Evolutionary conservation across 2,888 invertebrate species (phyloP).

Genomic region (Philonicus albiceps): DNA sequence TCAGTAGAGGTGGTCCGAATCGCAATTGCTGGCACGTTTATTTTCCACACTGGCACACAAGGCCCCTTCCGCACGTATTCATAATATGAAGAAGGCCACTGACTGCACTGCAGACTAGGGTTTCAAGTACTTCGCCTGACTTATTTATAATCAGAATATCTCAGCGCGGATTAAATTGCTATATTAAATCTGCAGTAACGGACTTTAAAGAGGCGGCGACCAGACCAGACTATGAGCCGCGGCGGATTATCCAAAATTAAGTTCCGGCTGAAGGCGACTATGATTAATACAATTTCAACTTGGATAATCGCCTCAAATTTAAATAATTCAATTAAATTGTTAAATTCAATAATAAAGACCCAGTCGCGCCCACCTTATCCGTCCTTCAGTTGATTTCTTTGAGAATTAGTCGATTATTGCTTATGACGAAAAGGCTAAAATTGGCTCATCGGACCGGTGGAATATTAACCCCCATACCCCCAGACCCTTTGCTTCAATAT

Average conservation of each 20-base stretch:
- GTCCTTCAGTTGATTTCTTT: not conserved
- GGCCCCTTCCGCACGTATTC: not conserved
- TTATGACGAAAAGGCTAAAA: not conserved
- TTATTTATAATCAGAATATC: not conserved
- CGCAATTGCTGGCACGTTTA: not conserved
- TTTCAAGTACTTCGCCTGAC: not conserved
- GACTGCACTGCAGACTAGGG: not conserved
- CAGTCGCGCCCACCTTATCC: not conserved
- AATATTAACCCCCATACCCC: not conserved
- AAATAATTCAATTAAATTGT: constrained; percentile 28
- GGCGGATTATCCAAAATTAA: not conserved
- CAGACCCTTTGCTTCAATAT: not conserved
- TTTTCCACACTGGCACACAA: not conserved
- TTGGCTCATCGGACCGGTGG: not conserved
- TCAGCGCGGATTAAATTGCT: not conserved
- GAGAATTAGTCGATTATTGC: constrained; percentile 22
- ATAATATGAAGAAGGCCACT: not conserved
- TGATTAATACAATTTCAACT: constrained; percentile 30
- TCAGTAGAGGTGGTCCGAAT: not conserved
- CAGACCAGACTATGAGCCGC: not conserved
- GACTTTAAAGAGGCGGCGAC: not conserved
- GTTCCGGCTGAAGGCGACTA: constrained; percentile 10
- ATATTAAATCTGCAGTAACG: not conserved
- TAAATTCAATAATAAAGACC: constrained; percentile 15
- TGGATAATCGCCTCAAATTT: constrained; percentile 20